Conservation (phyloP, 1,140 invertebrate genomes). For the Gerris buenoi region DNA sequence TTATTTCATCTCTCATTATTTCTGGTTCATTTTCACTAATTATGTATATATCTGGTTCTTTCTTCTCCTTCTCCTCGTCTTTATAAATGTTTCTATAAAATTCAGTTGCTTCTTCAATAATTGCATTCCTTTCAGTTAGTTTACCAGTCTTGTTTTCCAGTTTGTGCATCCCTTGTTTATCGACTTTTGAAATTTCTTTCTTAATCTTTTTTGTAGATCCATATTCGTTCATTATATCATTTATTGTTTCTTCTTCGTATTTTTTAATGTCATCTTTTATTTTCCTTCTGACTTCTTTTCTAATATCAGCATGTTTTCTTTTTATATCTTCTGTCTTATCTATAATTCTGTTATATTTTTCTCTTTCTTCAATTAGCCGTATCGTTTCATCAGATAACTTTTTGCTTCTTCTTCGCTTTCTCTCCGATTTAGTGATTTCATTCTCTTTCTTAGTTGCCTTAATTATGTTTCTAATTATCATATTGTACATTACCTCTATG, state of each 20-base stretch:
- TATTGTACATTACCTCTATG: not conserved
- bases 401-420: not conserved
- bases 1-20: not conserved
- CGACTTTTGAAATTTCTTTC: not conserved
- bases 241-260: constrained; percentile 1
- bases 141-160: not conserved
- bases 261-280: not conserved
- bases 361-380: not conserved
- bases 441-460: not conserved
- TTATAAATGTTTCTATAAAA: not conserved
- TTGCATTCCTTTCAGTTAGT: not conserved
- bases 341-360: not conserved
- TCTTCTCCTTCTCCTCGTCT: not conserved
- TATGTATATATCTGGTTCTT: not conserved
- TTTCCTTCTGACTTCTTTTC: constrained; percentile 1
- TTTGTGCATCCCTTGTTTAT: constrained; percentile 2
- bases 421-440: not conserved
- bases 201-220: not conserved
- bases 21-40: not conserved
- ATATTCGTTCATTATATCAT: not conserved
- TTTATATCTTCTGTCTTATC: not conserved
- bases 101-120: constrained; percentile 1
- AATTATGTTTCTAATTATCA: not conserved
- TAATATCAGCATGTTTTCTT: not conserved
- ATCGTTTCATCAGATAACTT: not conserved